Percentiles rank a stretch among this genome's conserved stretches.
Evolutionary conservation across 1,140 invertebrate genomes (phyloP).

Genomic region (Chrysomallon squamiferum): DNA sequence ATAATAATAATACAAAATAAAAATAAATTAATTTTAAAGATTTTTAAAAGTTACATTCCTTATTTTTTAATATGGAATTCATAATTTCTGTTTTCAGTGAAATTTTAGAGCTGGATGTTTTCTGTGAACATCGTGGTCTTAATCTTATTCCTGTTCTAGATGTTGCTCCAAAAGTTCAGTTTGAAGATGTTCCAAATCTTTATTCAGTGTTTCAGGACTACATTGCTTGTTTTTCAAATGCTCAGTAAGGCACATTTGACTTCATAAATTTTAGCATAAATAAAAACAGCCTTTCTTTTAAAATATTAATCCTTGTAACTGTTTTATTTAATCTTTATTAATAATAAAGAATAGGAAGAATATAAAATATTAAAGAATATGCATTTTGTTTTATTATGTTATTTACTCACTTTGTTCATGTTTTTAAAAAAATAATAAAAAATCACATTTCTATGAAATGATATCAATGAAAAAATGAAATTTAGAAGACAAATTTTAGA

Average conservation of each 20-base stretch:
- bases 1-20: too few species aligned
- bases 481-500: too few species aligned
- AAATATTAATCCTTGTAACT: background rate
- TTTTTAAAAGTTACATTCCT: too few species aligned
- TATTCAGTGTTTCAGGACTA: constrained; percentile 70
- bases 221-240: constrained; percentile 63
- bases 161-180: constrained; percentile 68
- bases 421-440: too few species aligned
- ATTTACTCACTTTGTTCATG: too few species aligned
- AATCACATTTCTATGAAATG: too few species aligned
- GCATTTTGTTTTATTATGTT: too few species aligned
- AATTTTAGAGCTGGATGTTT: constrained; percentile 71
- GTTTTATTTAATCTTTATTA: background rate
- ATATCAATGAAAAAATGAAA: too few species aligned
- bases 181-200: constrained; percentile 68
- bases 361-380: too few species aligned
- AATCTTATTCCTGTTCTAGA: constrained; percentile 71
- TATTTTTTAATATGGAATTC: too few species aligned
- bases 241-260: constrained; percentile 60
- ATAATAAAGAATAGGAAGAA: background rate
- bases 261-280: background rate
- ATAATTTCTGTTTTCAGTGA: constrained; percentile 62
- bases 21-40: too few species aligned
- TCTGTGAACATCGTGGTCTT: constrained; percentile 68
- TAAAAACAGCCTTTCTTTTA: background rate